A percentile compares a stretch with the other conserved stretches of the same genome.
Evolutionary conservation across 2,888 invertebrate species (phyloP).

Genomic region (Drosophila limbata): DNA sequence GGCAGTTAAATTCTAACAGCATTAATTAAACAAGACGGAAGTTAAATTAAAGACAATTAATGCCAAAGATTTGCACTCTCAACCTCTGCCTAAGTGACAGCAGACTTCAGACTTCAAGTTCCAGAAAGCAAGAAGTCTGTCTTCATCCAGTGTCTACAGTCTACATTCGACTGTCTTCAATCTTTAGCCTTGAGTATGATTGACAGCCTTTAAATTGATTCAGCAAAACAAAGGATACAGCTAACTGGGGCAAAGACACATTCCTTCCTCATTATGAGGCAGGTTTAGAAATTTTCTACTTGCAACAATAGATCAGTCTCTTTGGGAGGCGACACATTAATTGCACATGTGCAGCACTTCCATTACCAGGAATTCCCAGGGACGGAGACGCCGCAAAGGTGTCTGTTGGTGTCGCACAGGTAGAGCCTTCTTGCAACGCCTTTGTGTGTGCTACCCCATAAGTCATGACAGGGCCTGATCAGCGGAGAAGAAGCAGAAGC

Average conservation of each 20-base stretch:
- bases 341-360: constrained; percentile 47
- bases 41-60: constrained; percentile 78
- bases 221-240: constrained; percentile 33
- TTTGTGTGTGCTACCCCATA: constrained; percentile 29
- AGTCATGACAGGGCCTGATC: constrained; percentile 37
- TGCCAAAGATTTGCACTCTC: constrained; percentile 61
- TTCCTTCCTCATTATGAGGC: constrained; percentile 12
- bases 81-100: constrained; percentile 37
- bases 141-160: constrained; percentile 11
- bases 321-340: constrained; percentile 33
- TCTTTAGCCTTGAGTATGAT: constrained; percentile 30
- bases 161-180: constrained; percentile 17
- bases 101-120: not conserved
- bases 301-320: constrained; percentile 17
- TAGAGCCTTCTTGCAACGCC: constrained; percentile 34
- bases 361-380: constrained; percentile 60
- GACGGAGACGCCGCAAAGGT: constrained; percentile 38
- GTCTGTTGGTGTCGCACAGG: constrained; percentile 52
- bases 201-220: constrained; percentile 52
- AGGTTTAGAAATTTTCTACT: constrained; percentile 2
- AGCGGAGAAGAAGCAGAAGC: too few relatives aligned
- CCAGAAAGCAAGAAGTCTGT: constrained; percentile 3
- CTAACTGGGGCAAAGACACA: constrained; percentile 17
- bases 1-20: constrained; percentile 41
- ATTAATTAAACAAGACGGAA: constrained; percentile 73